Percentiles rank a stretch among this genome's conserved stretches.
Evolutionary conservation across 2,888 invertebrate genomes (phyloP).

Genomic region (Philaethria dido): DNA sequence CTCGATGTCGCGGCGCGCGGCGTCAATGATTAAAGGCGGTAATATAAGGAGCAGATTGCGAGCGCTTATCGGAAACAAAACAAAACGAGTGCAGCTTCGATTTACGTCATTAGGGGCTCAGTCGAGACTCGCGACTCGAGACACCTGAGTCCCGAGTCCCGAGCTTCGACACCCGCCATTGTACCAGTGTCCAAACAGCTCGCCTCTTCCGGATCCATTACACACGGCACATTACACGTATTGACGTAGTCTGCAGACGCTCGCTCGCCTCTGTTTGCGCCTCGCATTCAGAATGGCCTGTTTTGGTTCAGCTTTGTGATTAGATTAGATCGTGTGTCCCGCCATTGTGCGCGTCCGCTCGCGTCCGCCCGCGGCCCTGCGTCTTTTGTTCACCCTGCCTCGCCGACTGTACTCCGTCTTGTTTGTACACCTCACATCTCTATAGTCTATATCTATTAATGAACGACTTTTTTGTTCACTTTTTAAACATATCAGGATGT

Average conservation of each 20-base stretch:
- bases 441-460: slow-evolving; percentile 16
- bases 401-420: background rate
- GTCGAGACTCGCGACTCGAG: slow-evolving; percentile 58
- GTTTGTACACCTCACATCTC: background rate
- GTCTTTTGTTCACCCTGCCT: slow-evolving; percentile 19
- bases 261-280: slow-evolving; percentile 28
- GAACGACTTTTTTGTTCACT: background rate
- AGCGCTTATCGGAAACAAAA: slow-evolving; percentile 65
- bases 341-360: slow-evolving; percentile 8
- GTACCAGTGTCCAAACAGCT: slow-evolving; percentile 65
- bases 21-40: slow-evolving; percentile 77
- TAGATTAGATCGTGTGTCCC: slow-evolving; percentile 50
- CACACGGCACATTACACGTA: slow-evolving; percentile 33
- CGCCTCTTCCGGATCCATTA: slow-evolving; percentile 58
- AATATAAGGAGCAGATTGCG: slow-evolving; percentile 71
- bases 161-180: slow-evolving; percentile 4
- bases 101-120: slow-evolving; percentile 73
- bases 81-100: slow-evolving; percentile 71
- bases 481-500: background rate
- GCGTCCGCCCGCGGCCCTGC: slow-evolving; percentile 7
- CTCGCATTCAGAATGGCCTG: slow-evolving; percentile 39
- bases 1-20: slow-evolving; percentile 40
- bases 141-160: slow-evolving; percentile 54
- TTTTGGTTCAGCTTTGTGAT: slow-evolving; percentile 52
- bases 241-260: background rate